These are phyloP conservation scores for Kradibia gibbosae DNA, from an alignment of 1,140 invertebrate genomes.

Conservation along the genomic window DNA sequence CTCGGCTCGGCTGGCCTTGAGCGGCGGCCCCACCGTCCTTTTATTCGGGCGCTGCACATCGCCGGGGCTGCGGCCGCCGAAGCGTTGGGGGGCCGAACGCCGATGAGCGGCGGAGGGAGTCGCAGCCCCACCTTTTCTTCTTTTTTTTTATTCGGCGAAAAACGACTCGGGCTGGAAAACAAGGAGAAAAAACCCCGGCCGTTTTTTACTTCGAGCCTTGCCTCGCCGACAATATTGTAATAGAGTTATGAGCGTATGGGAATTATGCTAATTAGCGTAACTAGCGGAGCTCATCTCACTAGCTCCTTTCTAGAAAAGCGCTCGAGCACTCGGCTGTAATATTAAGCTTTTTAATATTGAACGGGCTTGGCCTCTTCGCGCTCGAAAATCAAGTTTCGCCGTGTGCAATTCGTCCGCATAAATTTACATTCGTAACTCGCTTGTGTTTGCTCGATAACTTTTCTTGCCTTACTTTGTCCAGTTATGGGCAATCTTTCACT, in stretches of 20 bases:
- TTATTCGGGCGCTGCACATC: conserved; percentile 8
- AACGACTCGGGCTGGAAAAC: neutral
- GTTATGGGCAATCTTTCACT: too few relatives aligned
- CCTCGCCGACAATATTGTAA: neutral
- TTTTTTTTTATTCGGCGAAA: conserved; percentile 1
- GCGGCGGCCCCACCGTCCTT: neutral
- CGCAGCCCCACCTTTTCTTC: too few relatives aligned
- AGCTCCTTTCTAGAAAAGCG: neutral
- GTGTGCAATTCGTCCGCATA: neutral
- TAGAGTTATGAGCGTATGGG: neutral
- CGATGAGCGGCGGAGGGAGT: too few relatives aligned
- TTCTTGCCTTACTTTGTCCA: too few relatives aligned
- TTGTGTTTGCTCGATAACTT: neutral
- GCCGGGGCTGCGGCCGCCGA: neutral
- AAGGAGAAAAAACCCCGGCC: neutral
- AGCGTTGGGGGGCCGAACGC: too few relatives aligned
- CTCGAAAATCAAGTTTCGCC: neutral
- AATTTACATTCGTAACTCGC: neutral
- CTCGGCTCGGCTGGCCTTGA: neutral
- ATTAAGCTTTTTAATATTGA: too few relatives aligned
- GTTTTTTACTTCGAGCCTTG: neutral
- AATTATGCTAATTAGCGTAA: conserved; percentile 10
- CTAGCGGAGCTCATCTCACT: neutral
- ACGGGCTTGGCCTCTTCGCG: neutral
- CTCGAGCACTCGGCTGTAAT: neutral